Percentiles rank a stretch among this genome's conserved stretches.
These are phyloP conservation scores for Physeter macrocephalus DNA, from an alignment of 2,113 vertebrate species.

Conservation along the genomic window DNA sequence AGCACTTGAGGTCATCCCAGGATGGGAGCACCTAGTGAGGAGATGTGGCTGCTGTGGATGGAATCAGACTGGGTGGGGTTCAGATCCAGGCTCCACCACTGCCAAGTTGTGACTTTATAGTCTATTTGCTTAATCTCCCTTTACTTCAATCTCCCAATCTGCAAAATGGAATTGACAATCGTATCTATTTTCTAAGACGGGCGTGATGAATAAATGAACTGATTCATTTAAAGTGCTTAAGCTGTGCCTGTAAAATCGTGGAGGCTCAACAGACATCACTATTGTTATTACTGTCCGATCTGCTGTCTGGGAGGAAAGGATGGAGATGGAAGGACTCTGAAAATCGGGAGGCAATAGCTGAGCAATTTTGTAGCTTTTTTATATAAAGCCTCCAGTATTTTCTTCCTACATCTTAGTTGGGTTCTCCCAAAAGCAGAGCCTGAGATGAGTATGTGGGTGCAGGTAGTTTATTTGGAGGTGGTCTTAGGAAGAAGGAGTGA, in stretches of 20 bases:
- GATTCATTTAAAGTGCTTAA: not conserved
- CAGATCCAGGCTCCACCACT: rapidly evolving
- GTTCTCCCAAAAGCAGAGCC: not conserved
- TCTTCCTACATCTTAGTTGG: not conserved
- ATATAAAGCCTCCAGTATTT: not conserved
- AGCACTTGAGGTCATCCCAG: not conserved
- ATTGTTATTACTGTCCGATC: not conserved
- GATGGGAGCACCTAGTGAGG: not conserved
- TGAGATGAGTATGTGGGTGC: not conserved
- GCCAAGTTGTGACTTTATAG: not conserved
- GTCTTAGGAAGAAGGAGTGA: not conserved
- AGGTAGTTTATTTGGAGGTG: not conserved
- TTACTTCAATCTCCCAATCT: not conserved
- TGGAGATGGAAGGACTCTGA: not conserved
- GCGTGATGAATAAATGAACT: not conserved
- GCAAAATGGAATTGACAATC: not conserved
- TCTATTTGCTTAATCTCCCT: not conserved
- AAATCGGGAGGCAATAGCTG: not conserved
- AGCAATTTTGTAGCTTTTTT: not conserved
- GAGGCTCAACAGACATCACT: no score
- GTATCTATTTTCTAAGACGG: not conserved
- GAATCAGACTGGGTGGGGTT: not conserved
- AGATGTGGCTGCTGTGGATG: no score
- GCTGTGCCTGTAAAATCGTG: not conserved
- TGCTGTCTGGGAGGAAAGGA: not conserved